Evolutionary conservation across 1,140 invertebrate genomes (phyloP).

Genomic region (Drosophila tsacasi): DNA sequence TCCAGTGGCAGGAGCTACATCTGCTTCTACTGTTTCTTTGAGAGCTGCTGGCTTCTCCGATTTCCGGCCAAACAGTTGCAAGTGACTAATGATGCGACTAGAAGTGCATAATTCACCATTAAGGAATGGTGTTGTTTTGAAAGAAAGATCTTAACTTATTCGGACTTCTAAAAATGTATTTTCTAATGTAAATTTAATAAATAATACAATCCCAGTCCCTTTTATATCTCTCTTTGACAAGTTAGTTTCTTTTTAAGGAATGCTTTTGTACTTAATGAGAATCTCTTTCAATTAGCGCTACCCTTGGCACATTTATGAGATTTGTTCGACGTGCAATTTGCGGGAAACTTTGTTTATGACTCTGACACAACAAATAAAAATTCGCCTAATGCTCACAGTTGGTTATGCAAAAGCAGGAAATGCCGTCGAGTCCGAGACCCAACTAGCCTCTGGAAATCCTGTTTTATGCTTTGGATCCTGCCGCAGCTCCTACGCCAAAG

Average conservation of each 20-base stretch:
- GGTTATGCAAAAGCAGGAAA: constrained; percentile 78
- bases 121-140: no score
- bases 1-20: constrained; percentile 7
- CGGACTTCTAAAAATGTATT: no score
- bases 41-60: neutral
- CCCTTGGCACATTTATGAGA: constrained; percentile 45
- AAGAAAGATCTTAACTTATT: neutral
- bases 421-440: constrained; percentile 30
- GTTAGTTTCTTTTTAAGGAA: neutral
- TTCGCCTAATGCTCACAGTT: constrained; percentile 76
- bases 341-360: constrained; percentile 74
- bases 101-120: neutral
- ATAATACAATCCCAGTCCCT: no score
- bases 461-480: constrained; percentile 55
- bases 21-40: constrained; percentile 4
- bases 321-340: constrained; percentile 66
- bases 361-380: constrained; percentile 73
- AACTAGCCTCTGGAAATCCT: constrained; percentile 54
- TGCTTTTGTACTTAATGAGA: neutral
- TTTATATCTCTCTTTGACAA: neutral
- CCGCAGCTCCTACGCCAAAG: constrained; percentile 49
- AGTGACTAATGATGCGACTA: constrained; percentile 5
- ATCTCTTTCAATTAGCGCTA: constrained; percentile 70
- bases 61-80: constrained; percentile 1
- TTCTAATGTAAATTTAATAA: neutral